Percentiles rank a stretch among this genome's conserved stretches.
These are phyloP conservation scores for Acleris sparsana DNA, from an alignment of 2,888 invertebrate genomes.

Conservation along the genomic window DNA sequence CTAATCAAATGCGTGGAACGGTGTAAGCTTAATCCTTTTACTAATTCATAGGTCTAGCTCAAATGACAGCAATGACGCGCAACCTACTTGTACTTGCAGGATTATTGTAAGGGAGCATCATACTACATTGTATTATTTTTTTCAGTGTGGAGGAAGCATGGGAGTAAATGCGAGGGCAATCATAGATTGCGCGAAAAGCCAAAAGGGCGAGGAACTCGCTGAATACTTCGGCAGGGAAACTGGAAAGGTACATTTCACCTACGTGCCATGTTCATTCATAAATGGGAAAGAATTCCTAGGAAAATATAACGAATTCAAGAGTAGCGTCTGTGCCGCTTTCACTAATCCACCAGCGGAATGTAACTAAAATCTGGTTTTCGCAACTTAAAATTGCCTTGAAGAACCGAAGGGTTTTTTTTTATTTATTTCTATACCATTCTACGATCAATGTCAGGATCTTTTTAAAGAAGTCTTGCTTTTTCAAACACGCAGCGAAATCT, in stretches of 20 bases:
- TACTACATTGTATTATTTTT: neutral
- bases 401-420: too few species aligned
- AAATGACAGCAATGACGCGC: too few species aligned
- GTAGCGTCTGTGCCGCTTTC: slow-evolving; percentile 5
- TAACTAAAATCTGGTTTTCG: neutral
- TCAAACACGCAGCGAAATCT: too few species aligned
- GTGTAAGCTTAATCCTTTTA: too few species aligned
- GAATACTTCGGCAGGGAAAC: slow-evolving; percentile 26
- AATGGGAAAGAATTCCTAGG: neutral
- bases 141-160: slow-evolving; percentile 27
- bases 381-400: too few species aligned
- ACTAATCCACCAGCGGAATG: slow-evolving; percentile 13
- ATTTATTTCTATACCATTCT: too few species aligned
- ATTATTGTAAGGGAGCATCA: neutral
- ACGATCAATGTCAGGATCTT: too few species aligned
- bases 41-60: too few species aligned
- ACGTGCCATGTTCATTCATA: slow-evolving; percentile 15
- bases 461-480: too few species aligned
- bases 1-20: too few species aligned
- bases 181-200: slow-evolving; percentile 19
- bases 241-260: neutral
- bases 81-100: neutral
- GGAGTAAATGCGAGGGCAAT: slow-evolving; percentile 11
- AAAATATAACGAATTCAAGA: neutral
- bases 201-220: slow-evolving; percentile 20